Base-by-base conservation (phyloP, 1,140 invertebrate species). In the Aethina tumida region DNA sequence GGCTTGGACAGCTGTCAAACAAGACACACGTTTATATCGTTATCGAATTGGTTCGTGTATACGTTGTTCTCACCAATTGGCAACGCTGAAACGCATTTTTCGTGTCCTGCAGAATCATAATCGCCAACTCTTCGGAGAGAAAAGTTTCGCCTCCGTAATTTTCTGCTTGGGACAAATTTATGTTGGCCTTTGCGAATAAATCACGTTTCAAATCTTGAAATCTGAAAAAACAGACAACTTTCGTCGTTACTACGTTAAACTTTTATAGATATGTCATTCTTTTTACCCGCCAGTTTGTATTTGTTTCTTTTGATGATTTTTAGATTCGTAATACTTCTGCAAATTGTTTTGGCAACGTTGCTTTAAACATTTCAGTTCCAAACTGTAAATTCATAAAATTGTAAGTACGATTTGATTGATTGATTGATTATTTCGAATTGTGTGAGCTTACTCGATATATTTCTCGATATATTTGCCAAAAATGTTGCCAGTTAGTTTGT, bases 111-210 rank as follows among this genome's bases (percentile, higher is more conserved):
- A 99, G 65, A 50, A 98, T 73, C 50, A 81, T 86, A 35, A 95
- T 89, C 1, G 91, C 92, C n/a, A 98, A 71, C 60, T 96, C 89
- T 63, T 97, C 93, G 0, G 92, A 96, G 2, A 99, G 69, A 61
- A 99, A 97, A 0, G 92, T 97, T 66, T 99, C 94, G 0, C 93
- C 93, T 2, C 91, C 90, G 62, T 93, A 96, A 62, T 95, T 89
- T 62, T 97, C 93, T 37, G 89, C 85, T 57, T 86, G 84, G 3
- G 86, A 86, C 44, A 95, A 89, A 56, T 94, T 94, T 24, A 94
- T 88, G 53, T 93, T 93, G 0, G 90, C 85, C 39, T 88, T 74
- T 5, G 91, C 91, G 69, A 97, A 92, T 33, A 98, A 66, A 58
- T 97, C 93, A 41, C 93, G 69, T 13, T 88, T 74, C 7, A 98